Evolutionary conservation across 1,140 invertebrate genomes (phyloP), one percentile per base, ranked within the genome.

Genomic region (Meloidogyne exigua): DNA sequence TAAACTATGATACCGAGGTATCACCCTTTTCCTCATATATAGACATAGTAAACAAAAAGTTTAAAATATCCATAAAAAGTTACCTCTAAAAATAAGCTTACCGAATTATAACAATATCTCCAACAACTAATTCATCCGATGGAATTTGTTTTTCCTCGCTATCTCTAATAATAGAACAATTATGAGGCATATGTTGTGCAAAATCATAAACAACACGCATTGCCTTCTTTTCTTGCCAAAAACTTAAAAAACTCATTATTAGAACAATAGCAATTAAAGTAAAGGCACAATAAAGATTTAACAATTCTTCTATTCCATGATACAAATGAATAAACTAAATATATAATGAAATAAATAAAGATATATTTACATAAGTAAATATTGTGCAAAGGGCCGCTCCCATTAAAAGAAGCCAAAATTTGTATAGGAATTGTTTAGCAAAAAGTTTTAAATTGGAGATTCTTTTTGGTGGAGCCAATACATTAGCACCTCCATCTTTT

Each of bases 111-210:
- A 87, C 76, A 13, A 87, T 68, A 73, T 87, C 85, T 13, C 85
- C 85, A 21, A 87, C 84, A 13, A 87, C 85, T 15, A 87, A 49
- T 15, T 87, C 84, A 21, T 85, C 82, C 11, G 81, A 71, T 12
- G 49, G 28, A 32, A 87, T 78, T 63, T 80, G 76, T 36, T 81
- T 76, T 72, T 87, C 86, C 64, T 87, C 80, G 62, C 80, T 81
- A 66, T 87, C 86, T 15, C 85, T 66, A 57, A 87, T 83, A 12
- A 85, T 83, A 65, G 80, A 81, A n/a, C 96, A 96, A 73, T 94
- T 96, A 90, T 96, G 92, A 42, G 88, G 84, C 68, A 87, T 67
- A 26, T 85, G 76, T 23, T 70, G 80, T 28, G 76, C 77, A 68
- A 88, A 84, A 25, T 83, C 81, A 69, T 78, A 78, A 2, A 87